These are phyloP conservation scores for Ypsolopha scabrella DNA, from an alignment of 2,888 invertebrate genomes.

Conservation along the genomic window DNA sequence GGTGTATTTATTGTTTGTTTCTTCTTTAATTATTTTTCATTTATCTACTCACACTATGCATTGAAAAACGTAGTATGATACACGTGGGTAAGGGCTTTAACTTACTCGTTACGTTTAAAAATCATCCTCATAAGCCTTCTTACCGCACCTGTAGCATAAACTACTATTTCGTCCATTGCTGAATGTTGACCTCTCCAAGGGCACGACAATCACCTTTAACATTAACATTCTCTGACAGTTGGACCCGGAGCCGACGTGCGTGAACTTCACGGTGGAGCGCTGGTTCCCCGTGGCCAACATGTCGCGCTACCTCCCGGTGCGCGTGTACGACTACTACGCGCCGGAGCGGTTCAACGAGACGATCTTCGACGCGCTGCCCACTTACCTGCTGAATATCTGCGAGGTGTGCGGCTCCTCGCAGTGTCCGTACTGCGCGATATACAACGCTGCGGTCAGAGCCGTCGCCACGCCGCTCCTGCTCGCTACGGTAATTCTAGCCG, in stretches of 20 bases:
- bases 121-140: no score
- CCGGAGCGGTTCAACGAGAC: conserved; percentile 95
- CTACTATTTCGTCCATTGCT: no score
- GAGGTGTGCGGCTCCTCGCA: conserved; percentile 96
- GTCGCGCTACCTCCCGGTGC: conserved; percentile 90
- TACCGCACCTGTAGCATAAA: no score
- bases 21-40: no score
- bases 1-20: no score
- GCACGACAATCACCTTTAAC: no score
- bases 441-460: conserved; percentile 72
- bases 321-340: conserved; percentile 96
- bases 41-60: no score
- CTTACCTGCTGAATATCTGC: conserved; percentile 90
- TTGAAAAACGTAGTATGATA: no score
- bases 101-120: no score
- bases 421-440: conserved; percentile 92
- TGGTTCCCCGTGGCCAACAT: conserved; percentile 98
- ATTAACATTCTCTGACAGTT: conserved; percentile 66
- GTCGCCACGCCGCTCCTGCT: conserved; percentile 21
- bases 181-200: no score
- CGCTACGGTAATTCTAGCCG: conserved; percentile 14
- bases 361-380: conserved; percentile 88
- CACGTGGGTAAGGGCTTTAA: no score
- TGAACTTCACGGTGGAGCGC: conserved; percentile 92
- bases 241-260: conserved; percentile 86